Evolutionary conservation across 2,888 invertebrate genomes (phyloP), one percentile per base, ranked within the genome.

Genomic region (Anarsia innoxiella): DNA sequence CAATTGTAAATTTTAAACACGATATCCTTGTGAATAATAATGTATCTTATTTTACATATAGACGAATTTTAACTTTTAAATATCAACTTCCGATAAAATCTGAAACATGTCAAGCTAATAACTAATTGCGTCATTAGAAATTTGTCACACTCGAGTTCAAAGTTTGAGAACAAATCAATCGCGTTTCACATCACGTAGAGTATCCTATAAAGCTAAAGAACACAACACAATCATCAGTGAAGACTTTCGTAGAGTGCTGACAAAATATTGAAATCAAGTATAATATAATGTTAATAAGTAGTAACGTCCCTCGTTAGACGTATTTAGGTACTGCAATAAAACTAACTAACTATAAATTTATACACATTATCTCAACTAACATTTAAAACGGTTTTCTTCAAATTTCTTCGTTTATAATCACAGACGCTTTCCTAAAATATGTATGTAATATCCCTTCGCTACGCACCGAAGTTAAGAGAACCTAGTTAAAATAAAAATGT

Each of bases 361-460:
- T 43, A 37, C 31, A 31, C 56, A 68, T 59, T 59, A n/a, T 66
- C 61, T 63, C 60, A 65, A 67, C 71, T 75, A 69, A 74, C 63
- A 71, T 66, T n/a, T 69, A 69, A 68, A 76, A 78, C 67, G 66
- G 70, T 69, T 77, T 71, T 70, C 75, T 69, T 73, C 75, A 76
- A 78, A 69, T 80, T 82, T 79, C 75, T 71, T 80, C 79, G 70
- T 77, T 82, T 74, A 80, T 78, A 80, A 84, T 84, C 83, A 83
- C 83, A 84, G 83, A 83, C 83, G 80, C 79, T 84, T 84, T 83
- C 77, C 79, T 82, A 82, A 77, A 78, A 73, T 80, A 82, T 77
- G 77, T 74, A 62, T 65, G 63, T 71, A 62, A 69, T 68, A 56
- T 70, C 53, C 66, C 61, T 66, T 58, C 66, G 62, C 68, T 59